These are phyloP conservation scores for Megaceryle maxima DNA, from an alignment of 2,113 vertebrate species.

Conservation along the genomic window DNA sequence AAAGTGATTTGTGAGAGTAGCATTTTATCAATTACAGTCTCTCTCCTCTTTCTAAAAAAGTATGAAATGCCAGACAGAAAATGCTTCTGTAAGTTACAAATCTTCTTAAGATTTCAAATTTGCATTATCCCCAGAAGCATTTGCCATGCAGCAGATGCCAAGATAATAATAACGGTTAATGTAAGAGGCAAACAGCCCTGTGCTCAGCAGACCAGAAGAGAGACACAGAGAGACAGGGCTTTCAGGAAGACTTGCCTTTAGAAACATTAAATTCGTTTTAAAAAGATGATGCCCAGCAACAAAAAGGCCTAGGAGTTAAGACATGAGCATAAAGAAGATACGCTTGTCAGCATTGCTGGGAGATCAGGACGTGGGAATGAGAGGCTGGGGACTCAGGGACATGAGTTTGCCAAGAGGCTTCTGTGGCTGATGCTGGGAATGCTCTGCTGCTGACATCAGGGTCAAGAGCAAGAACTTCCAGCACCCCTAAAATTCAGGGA, in stretches of 20 bases:
- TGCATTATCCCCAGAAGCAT: not conserved
- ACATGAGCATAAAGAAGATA: not conserved
- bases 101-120: not conserved
- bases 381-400: not conserved
- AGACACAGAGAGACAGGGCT: not conserved
- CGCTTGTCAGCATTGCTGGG: not conserved
- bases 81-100: not conserved
- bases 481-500: not conserved
- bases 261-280: not conserved
- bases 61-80: conserved; percentile 17
- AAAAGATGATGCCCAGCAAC: conserved; percentile 30
- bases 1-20: not conserved
- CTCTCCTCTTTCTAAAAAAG: not conserved
- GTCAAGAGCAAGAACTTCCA: not conserved
- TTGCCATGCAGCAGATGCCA: not conserved
- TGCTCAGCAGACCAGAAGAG: not conserved
- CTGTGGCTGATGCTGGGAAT: not conserved
- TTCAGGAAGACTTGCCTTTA: not conserved
- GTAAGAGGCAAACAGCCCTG: not conserved
- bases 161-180: conserved; percentile 12
- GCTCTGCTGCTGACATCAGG: not conserved
- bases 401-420: not conserved
- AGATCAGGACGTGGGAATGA: not conserved
- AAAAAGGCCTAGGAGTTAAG: not conserved
- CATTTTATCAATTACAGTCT: not conserved